These are phyloP conservation scores for Carcina quercana DNA, from an alignment of 2,888 invertebrate species.

Conservation along the genomic window DNA sequence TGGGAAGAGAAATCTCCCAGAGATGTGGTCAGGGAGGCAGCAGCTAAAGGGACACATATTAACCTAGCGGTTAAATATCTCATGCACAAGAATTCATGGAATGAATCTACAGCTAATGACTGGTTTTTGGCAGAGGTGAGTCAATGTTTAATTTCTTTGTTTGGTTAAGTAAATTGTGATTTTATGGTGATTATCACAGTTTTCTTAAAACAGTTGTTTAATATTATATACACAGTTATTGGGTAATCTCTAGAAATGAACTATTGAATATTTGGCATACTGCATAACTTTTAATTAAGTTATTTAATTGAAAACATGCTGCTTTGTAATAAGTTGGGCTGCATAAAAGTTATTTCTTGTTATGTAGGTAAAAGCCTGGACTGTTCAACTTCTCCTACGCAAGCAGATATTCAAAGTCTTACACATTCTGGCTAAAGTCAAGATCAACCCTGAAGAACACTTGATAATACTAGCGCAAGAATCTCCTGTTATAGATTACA, in stretches of 20 bases:
- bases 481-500: conserved; percentile 71
- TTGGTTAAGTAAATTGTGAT: no score
- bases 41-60: conserved; percentile 78
- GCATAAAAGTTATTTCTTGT: not conserved
- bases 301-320: no score
- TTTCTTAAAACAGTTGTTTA: no score
- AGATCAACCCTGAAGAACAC: conserved; percentile 72
- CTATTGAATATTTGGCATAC: no score
- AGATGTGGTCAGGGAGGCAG: conserved; percentile 80
- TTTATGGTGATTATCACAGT: no score
- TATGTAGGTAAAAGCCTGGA: conserved; percentile 77
- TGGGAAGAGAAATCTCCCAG: conserved; percentile 77
- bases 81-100: conserved; percentile 69
- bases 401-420: conserved; percentile 79
- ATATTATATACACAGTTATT: no score
- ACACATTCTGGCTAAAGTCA: conserved; percentile 77
- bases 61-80: conserved; percentile 75
- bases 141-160: no score
- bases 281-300: no score
- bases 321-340: no score
- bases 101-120: conserved; percentile 60
- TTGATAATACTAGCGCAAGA: conserved; percentile 74
- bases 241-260: no score
- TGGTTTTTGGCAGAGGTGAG: conserved; percentile 75
- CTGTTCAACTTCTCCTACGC: conserved; percentile 73